Base-by-base conservation (phyloP, 2,888 invertebrate genomes). In the Allygus modestus region DNA sequence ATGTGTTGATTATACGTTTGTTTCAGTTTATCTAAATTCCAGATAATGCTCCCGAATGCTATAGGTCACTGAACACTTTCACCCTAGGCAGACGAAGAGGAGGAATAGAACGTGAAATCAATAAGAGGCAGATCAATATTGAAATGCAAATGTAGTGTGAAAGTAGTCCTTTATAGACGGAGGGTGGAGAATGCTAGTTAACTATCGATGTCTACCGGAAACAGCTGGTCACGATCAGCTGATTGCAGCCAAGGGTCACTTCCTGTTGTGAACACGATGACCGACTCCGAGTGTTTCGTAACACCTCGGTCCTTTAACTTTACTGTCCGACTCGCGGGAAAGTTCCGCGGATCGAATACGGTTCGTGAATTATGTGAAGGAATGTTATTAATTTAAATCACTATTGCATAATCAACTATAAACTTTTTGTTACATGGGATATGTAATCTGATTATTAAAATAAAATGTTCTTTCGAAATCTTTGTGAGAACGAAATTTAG, bases 181-280 rank as follows among this genome's bases (percentile, higher is more conserved):
- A 51, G 51, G 20, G 23, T 58, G 58, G 58, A 58, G 58, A 58
- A 58, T 58, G 58, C n/a, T n/a, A n/a, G n/a, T 58, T 9, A 58
- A 58, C 5, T 23, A 58, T 58, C 23, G 58, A 12, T 23, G 20
- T 58, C 20, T 58, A 0, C 58, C 58, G 58, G 58, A 58, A 58
- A 58, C 23, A 58, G 23, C 23, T 23, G 23, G 58, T 58, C 20
- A 58, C 58, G 58, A 58, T 58, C 58, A 58, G 58, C 58, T 58
- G 58, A 58, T 58, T 58, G 23, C 58, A 23, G 58, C 58, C 23
- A 58, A 58, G 58, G 58, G 58, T 58, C 58, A 58, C 58, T 58
- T 58, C 58, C 58, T 11, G 51, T n/a, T 41, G 41, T 41, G 11
- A 41, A 41, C 41, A 41, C 41, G 46, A 12, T 58, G 58, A 58